Evolutionary conservation across 2,888 invertebrate genomes (phyloP).

Genomic region (Malthinus seriepunctatus): DNA sequence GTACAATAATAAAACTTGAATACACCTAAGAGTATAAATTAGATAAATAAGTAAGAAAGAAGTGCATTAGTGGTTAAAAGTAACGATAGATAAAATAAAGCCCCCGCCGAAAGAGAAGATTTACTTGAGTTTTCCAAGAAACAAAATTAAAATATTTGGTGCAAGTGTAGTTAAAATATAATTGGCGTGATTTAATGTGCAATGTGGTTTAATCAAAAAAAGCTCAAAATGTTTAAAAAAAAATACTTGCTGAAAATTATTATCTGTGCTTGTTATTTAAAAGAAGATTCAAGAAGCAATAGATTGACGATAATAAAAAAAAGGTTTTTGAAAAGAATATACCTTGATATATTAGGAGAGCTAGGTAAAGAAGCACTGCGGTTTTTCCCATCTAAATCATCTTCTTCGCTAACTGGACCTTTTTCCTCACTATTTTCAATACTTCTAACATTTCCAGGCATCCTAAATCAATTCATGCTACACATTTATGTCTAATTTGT

Average conservation of each 20-base stretch:
- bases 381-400: constrained; percentile 47
- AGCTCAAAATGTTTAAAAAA: neutral
- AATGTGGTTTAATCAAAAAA: neutral
- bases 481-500: constrained; percentile 8
- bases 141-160: neutral
- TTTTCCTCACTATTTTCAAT: constrained; percentile 41
- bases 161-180: neutral
- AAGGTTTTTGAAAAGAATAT: constrained; percentile 15
- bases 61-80: neutral
- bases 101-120: too few species aligned
- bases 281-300: too few species aligned
- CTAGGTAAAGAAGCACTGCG: constrained; percentile 43
- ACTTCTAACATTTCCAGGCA: constrained; percentile 10
- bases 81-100: too few species aligned
- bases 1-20: too few species aligned
- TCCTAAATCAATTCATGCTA: constrained; percentile 21
- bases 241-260: neutral
- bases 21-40: neutral
- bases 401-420: constrained; percentile 41
- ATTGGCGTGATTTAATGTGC: neutral
- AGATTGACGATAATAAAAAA: too few species aligned
- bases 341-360: constrained; percentile 49
- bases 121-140: neutral
- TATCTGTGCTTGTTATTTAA: neutral
- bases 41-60: neutral